A percentile compares a stretch with the other conserved stretches of the same genome.
Conservation (phyloP, 2,888 invertebrate genomes). For the Thymelicus acteon region DNA sequence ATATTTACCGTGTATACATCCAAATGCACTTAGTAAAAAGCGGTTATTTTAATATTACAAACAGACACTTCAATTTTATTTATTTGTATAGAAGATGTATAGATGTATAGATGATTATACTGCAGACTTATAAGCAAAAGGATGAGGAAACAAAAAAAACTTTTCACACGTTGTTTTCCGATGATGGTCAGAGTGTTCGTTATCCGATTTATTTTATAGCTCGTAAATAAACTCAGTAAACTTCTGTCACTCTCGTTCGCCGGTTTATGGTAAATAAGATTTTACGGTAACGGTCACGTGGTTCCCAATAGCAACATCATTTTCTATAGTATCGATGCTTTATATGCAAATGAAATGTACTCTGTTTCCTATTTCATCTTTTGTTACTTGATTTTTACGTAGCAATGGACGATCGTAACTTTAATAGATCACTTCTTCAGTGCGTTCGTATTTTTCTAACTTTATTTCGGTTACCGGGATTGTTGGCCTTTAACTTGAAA, state of each 20-base stretch:
- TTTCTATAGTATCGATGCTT: conserved; percentile 61
- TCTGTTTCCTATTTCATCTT: conserved; percentile 45
- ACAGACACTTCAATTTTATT: too few species aligned
- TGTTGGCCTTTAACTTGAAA: not conserved
- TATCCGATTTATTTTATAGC: conserved; percentile 80
- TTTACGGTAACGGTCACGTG: conserved; percentile 70
- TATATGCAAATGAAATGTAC: conserved; percentile 61
- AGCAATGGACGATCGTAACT: conserved; percentile 25
- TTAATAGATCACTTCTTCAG: conserved; percentile 26
- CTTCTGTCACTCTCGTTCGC: conserved; percentile 71
- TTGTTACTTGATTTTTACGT: conserved; percentile 38
- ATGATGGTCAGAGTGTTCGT: conserved; percentile 57
- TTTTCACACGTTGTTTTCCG: conserved; percentile 39
- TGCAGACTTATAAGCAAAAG: too few species aligned
- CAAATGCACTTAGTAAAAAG: too few species aligned
- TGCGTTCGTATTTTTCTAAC: conserved; percentile 13
- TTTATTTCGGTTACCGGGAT: conserved; percentile 9
- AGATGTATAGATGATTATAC: too few species aligned
- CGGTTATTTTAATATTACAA: too few species aligned
- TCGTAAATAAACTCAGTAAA: conserved; percentile 76
- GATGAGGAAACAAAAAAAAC: not conserved
- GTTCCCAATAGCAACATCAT: conserved; percentile 63
- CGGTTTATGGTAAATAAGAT: conserved; percentile 79
- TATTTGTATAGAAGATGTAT: too few species aligned
- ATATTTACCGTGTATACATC: too few species aligned